Evolutionary conservation across 2,797 vertebrate species (phyloP).

Genomic region (Clarias pachynema): DNA sequence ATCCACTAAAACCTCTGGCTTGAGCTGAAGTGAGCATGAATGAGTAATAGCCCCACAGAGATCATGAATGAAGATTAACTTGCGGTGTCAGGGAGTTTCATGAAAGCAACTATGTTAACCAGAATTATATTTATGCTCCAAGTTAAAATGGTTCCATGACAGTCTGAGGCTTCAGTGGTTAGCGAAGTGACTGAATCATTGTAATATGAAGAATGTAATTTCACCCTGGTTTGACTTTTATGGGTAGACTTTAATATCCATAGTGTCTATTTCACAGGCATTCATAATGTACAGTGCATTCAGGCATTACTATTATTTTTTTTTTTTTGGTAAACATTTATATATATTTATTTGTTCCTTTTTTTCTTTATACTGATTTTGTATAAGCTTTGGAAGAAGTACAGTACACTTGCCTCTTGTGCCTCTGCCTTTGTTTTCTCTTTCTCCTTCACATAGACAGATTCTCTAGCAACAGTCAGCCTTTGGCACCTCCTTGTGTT

Average conservation of each 20-base stretch:
- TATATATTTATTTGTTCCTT: background rate
- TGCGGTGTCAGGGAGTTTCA: background rate
- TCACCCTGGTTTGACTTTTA: background rate
- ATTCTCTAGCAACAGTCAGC: conserved; percentile 40
- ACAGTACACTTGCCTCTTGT: too few relatives aligned
- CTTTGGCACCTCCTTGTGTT: conserved; percentile 46
- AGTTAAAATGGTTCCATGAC: background rate
- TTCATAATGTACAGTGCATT: background rate
- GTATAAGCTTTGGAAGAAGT: background rate
- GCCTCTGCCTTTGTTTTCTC: background rate
- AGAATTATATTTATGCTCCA: background rate
- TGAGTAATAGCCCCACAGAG: background rate
- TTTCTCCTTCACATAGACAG: conserved; percentile 26
- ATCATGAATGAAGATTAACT: conserved; percentile 1
- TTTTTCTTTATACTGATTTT: background rate
- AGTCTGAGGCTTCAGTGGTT: background rate
- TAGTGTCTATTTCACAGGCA: background rate
- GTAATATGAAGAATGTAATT: conserved; percentile 18
- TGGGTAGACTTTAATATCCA: background rate
- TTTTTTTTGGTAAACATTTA: too few relatives aligned
- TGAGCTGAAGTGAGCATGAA: background rate
- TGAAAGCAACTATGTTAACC: background rate
- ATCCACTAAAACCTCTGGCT: background rate
- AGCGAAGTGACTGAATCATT: background rate
- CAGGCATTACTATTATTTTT: background rate